Conservation (phyloP, 2,888 invertebrate genomes). For the Trichacis sp. region DNA sequence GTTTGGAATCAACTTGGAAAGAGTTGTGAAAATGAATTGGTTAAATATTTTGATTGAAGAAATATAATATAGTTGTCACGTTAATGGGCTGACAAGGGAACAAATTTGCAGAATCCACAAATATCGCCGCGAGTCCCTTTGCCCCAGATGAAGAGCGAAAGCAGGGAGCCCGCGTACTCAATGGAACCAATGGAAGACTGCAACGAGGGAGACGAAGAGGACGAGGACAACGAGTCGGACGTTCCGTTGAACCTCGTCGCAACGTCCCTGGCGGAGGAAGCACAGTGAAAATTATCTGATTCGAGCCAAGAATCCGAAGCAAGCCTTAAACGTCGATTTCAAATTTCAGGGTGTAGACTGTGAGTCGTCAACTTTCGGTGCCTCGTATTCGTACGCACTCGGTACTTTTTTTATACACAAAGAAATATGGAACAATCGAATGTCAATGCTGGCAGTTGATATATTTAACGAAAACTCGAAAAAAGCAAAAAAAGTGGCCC, state of each 20-base stretch:
- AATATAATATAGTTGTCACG: too few species aligned
- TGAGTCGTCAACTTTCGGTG: constrained; percentile 7
- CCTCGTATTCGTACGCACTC: constrained; percentile 4
- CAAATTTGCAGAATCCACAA: constrained; percentile 30
- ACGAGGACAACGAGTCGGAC: constrained; percentile 73
- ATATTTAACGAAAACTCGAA: not conserved
- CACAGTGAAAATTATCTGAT: constrained; percentile 68
- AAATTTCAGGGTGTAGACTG: constrained; percentile 2
- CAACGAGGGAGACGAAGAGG: constrained; percentile 65
- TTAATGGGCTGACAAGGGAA: too few species aligned
- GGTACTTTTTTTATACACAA: not conserved
- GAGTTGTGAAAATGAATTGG: too few species aligned
- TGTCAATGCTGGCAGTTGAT: not conserved
- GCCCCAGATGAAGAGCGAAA: constrained; percentile 61
- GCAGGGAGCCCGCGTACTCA: constrained; percentile 57
- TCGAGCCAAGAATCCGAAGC: constrained; percentile 9
- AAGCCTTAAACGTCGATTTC: constrained; percentile 28
- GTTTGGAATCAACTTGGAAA: too few species aligned
- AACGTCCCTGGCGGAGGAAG: constrained; percentile 76
- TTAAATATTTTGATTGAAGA: too few species aligned
- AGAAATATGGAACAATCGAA: not conserved
- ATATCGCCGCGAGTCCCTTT: constrained; percentile 30
- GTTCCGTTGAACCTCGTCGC: constrained; percentile 80
- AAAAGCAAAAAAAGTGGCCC: constrained; percentile 46
- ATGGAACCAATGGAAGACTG: constrained; percentile 53